Conservation (phyloP, 2,113 vertebrate genomes). For the Megalops atlanticus region DNA sequence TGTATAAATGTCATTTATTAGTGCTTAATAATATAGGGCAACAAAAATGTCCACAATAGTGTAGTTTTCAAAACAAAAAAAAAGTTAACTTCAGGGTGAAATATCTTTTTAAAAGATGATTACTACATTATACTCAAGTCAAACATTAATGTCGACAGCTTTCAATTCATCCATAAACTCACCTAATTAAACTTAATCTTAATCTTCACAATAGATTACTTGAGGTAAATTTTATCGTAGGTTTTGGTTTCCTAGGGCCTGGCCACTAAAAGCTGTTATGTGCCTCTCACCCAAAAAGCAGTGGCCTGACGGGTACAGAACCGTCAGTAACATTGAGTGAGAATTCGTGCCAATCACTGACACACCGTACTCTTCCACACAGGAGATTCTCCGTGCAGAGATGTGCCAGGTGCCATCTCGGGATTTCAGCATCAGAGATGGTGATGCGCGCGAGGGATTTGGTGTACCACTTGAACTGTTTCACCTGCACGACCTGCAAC, state of each 20-base stretch:
- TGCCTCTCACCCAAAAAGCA: not conserved
- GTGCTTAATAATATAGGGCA: not conserved
- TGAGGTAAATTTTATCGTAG: not conserved
- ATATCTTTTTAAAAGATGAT: not conserved
- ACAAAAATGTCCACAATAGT: not conserved
- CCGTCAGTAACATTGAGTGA: not conserved
- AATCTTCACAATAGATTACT: not conserved
- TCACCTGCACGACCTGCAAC: slow-evolving; percentile 97
- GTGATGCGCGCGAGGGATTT: slow-evolving; percentile 97
- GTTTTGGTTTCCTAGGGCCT: not conserved
- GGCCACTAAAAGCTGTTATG: not conserved
- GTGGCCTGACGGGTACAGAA: not conserved
- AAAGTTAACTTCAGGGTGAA: not conserved
- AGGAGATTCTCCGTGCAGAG: slow-evolving; percentile 99
- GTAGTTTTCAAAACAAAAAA: not conserved
- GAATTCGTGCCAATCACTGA: slow-evolving; percentile 38
- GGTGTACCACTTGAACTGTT: slow-evolving; percentile 98
- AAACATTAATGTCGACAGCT: not conserved
- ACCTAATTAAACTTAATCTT: not conserved
- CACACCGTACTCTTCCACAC: slow-evolving; percentile 60
- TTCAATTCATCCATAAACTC: not conserved
- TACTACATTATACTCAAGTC: not conserved
- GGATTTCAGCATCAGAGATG: slow-evolving; percentile 99
- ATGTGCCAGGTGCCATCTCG: slow-evolving; percentile 95
- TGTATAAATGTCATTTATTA: not conserved